A percentile compares a stretch with the other conserved stretches of the same genome.
Conservation (phyloP, 1,140 invertebrate species). For the Euglossa dilemma region DNA sequence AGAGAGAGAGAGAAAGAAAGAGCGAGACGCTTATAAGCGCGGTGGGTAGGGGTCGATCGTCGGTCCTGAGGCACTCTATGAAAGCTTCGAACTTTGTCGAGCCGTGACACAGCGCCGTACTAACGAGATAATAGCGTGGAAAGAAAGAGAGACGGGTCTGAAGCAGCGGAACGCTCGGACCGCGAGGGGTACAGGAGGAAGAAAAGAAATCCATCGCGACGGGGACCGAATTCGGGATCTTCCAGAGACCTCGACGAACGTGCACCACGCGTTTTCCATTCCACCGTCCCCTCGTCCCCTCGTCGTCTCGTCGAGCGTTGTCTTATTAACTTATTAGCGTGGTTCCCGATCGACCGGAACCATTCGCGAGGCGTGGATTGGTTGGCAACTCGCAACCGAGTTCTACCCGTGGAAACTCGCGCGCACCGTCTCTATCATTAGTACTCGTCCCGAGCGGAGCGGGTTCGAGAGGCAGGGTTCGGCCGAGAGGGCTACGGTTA, state of each 20-base stretch:
- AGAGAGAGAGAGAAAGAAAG: background rate
- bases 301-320: constrained; percentile 51
- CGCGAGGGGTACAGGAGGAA: background rate
- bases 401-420: constrained; percentile 52
- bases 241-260: constrained; percentile 52
- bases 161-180: background rate
- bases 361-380: background rate
- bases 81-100: constrained; percentile 48
- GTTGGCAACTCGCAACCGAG: no score
- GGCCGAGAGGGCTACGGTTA: background rate
- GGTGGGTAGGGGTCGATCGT: constrained; percentile 15
- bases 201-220: constrained; percentile 32
- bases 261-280: constrained; percentile 64
- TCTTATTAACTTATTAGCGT: constrained; percentile 4
- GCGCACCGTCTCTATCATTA: constrained; percentile 58
- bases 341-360: no score
- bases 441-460: constrained; percentile 42
- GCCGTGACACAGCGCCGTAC: constrained; percentile 46
- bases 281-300: constrained; percentile 51
- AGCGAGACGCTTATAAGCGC: background rate
- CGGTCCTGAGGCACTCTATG: constrained; percentile 29
- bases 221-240: constrained; percentile 14
- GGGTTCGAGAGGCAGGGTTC: constrained; percentile 31
- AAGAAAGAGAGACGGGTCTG: constrained; percentile 28
- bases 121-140: constrained; percentile 51